Percentiles rank a stretch among this genome's conserved stretches.
Conservation (phyloP, 2,113 vertebrate genomes). For the Paramormyrops kingsleyae region DNA sequence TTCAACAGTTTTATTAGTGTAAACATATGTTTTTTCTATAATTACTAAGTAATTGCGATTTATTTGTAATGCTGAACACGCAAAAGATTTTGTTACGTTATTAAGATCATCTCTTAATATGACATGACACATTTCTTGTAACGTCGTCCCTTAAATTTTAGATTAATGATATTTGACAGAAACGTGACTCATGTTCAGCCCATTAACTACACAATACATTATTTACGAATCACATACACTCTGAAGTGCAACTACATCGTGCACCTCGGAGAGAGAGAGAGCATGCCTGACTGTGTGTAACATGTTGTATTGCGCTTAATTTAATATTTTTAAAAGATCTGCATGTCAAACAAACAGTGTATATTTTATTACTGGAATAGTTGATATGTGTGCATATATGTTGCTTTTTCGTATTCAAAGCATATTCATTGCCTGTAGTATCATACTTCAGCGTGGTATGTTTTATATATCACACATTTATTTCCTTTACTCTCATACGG, state of each 20-base stretch:
- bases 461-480: background rate
- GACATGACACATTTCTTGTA: background rate
- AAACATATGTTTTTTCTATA: background rate
- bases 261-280: background rate
- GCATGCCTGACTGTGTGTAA: background rate
- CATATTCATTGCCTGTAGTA: background rate
- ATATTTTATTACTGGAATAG: background rate
- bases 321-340: background rate
- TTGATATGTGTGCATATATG: background rate
- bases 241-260: background rate
- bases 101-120: background rate
- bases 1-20: background rate
- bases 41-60: background rate
- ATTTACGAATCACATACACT: background rate
- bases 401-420: background rate
- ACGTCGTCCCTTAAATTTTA: background rate
- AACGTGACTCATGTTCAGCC: background rate
- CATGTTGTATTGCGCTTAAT: background rate
- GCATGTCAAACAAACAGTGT: background rate
- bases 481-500: background rate
- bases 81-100: background rate
- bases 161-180: background rate
- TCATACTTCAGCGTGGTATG: background rate
- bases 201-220: background rate
- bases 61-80: background rate